These are phyloP conservation scores for Egretta garzetta DNA, from an alignment of 2,113 vertebrate species.

Conservation along the genomic window DNA sequence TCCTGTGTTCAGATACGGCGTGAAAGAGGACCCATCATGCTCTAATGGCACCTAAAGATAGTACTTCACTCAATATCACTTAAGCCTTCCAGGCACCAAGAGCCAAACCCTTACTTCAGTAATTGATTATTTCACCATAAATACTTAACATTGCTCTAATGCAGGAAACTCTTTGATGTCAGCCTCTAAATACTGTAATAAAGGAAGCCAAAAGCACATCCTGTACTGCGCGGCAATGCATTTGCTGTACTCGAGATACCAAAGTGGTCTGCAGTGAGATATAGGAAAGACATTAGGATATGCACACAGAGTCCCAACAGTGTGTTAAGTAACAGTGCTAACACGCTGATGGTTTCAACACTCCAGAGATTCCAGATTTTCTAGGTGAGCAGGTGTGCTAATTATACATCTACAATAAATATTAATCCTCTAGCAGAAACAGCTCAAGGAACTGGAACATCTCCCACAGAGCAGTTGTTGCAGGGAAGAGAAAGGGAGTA, in stretches of 20 bases:
- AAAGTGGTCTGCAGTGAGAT: background rate
- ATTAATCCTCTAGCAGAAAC: background rate
- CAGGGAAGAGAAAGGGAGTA: background rate
- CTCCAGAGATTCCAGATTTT: constrained; percentile 42
- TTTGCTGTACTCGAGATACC: background rate
- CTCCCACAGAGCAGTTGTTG: background rate
- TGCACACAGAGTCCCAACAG: background rate
- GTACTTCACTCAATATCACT: constrained; percentile 27
- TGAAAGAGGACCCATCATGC: background rate
- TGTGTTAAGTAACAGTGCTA: background rate
- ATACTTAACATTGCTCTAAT: background rate
- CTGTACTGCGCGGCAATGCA: background rate
- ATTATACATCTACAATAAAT: constrained; percentile 17
- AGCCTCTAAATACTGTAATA: background rate
- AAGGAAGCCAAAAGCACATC: background rate
- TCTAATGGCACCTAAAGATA: constrained; percentile 56
- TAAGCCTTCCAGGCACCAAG: background rate
- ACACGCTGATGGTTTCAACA: background rate
- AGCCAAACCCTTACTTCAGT: background rate
- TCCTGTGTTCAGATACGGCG: background rate
- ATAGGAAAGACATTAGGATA: background rate
- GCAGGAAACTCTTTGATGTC: constrained; percentile 9
- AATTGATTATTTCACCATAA: constrained; percentile 49
- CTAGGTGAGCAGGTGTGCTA: constrained; percentile 39
- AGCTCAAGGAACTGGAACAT: constrained; percentile 23